Base-by-base conservation (phyloP, 2,113 vertebrate species). In the Holacanthus passer region DNA sequence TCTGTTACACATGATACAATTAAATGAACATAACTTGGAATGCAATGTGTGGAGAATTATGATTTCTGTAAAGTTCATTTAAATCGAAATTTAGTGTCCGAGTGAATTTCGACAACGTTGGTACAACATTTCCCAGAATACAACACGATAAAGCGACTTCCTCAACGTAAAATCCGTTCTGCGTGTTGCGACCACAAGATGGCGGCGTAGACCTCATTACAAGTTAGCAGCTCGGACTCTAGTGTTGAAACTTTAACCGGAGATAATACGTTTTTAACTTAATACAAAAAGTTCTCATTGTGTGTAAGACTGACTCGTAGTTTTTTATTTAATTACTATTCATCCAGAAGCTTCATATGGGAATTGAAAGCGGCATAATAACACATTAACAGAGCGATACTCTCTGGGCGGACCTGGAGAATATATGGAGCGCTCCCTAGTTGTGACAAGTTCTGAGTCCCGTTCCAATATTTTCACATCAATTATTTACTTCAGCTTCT, bases 71-170 rank as follows among this genome's bases (percentile, higher is more conserved):
- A 24, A 16, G 10, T 7, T 1, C 1, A 43, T 71, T 27, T 31
- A 35, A 1, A 1, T 35, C 1, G 17, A 0, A 62, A 56, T 27
- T 35, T 1, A 1, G 5, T 52, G 0, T 1, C 19, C 0, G 29
- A 6, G 0, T 8, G 19, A 47, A 19, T 16, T 65, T 41, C 35
- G 53, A 1, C 2, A 4, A 19, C 1, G 2, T 0, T 1, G 0
- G 2, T 11, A 93, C 89, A 87, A 37, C 78, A 79, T 58, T 81
- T 93, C 90, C 94, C 94, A 89, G 39, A 78, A 83, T 47, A 52
- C 89, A 81, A 66, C 39, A 63, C 35, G 31, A 4, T 6, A 48
- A 37, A 7, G 43, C 16, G 55, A 29, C 53, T 2, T 1, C 17
- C 24, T 53, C 6, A 3, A 8, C 14, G 0, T 19, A 13, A 0